phyloP scores from a whole-genome alignment of 2,113 vertebrate genomes.

The Poeciliopsis retropinna region DNA sequence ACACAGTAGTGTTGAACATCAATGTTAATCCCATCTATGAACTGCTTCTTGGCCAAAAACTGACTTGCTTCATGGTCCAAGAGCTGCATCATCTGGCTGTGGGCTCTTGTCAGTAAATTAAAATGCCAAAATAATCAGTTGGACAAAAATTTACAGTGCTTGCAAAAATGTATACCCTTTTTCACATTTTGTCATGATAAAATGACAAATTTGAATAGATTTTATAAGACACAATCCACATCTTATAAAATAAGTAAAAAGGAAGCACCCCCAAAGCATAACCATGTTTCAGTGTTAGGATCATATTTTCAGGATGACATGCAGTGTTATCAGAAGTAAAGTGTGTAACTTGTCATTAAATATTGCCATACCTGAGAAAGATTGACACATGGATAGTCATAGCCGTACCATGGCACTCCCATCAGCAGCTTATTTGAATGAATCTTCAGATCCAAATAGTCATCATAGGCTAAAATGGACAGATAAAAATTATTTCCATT shows the following conservation, averaged over 20 bases:
- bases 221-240: too few species aligned
- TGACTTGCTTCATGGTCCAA: slow-evolving; percentile 88
- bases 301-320: too few species aligned
- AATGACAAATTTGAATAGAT: too few species aligned
- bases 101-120: too few species aligned
- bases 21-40: slow-evolving; percentile 97
- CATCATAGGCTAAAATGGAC: slow-evolving; percentile 83
- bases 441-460: slow-evolving; percentile 87
- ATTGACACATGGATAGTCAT: slow-evolving; percentile 90
- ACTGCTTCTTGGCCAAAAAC: slow-evolving; percentile 88
- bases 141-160: too few species aligned
- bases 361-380: slow-evolving; percentile 81
- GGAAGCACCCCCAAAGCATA: too few species aligned
- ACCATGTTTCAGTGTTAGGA: too few species aligned
- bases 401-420: slow-evolving; percentile 98
- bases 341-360: background rate
- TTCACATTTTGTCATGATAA: too few species aligned
- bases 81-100: too few species aligned
- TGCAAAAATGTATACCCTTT: too few species aligned
- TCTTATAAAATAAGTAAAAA: too few species aligned
- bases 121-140: too few species aligned
- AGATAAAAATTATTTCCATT: background rate
- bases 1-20: slow-evolving; percentile 59
- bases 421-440: slow-evolving; percentile 90
- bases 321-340: background rate